Conservation (phyloP, 2,888 invertebrate genomes). For the Athalia circularis region DNA sequence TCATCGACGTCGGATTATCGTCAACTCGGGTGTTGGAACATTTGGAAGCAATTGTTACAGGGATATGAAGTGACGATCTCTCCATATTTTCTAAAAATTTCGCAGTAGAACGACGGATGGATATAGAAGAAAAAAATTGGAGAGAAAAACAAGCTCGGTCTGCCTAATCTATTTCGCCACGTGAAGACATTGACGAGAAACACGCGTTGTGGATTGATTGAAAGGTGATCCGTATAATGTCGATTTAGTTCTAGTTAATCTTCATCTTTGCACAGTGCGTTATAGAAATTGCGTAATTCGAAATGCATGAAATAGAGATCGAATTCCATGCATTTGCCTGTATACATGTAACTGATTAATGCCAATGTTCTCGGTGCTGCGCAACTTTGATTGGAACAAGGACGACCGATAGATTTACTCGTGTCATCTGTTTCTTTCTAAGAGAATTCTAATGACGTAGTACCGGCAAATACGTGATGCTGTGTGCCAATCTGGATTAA, state of each 20-base stretch:
- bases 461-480: not conserved
- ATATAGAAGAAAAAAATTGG: too few relatives aligned
- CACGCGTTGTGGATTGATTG: not conserved
- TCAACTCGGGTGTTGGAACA: too few relatives aligned
- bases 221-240: not conserved
- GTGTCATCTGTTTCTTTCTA: constrained; percentile 33
- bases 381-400: constrained; percentile 40
- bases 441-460: constrained; percentile 18
- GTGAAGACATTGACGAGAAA: not conserved
- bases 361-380: not conserved
- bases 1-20: too few relatives aligned
- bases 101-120: too few relatives aligned
- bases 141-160: too few relatives aligned
- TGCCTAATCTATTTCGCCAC: not conserved
- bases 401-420: constrained; percentile 43
- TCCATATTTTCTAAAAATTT: too few relatives aligned
- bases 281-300: constrained; percentile 12
- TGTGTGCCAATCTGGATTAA: not conserved
- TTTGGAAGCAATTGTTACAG: too few relatives aligned
- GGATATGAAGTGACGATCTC: too few relatives aligned
- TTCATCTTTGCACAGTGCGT: constrained; percentile 4
- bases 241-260: constrained; percentile 25
- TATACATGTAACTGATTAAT: not conserved
- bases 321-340: constrained; percentile 43
- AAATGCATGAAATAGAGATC: constrained; percentile 18